Evolutionary conservation across 2,888 invertebrate species (phyloP), one percentile per base, ranked within the genome.

Genomic region (Drosophila silvestris): DNA sequence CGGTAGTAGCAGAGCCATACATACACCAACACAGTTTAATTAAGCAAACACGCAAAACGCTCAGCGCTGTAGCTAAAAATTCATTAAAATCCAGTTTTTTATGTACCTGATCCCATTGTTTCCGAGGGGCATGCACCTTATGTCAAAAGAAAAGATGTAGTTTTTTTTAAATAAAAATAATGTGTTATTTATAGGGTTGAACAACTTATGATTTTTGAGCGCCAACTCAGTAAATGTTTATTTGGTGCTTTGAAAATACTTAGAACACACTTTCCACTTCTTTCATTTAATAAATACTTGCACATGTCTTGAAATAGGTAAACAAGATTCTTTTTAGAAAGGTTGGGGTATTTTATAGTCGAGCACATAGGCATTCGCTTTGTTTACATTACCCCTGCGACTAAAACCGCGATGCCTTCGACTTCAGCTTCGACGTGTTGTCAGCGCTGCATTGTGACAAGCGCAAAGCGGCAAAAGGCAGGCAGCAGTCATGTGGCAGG

Each of bases 51-150:
- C 73, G 75, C 70, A 77, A 73, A 74, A 66, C 76, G 77, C 72
- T 75, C 76, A 75, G 61, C 74, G 74, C 65, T 84, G 88, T 59
- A 90, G 91, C 76, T 83, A 89, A 81, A 90, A 85, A 89, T 81
- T 74, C 77, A 89, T 85, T 81, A 83, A 89, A 81, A 77, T 63
- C 83, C 78, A 66, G 58, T 50, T 74, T 80, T 59, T 56, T 37
- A 22, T 59, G 58, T 56, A 65, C 54, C 72, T 33, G 28, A 54
- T 19, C 33, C 5, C 9, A 41, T 51, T 41, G 37, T 50, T 50
- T 7, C 10, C 16, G 2, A 3, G 16, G 61, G 58, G 54, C 39
- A 50, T 56, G 33, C 33, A 28, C 22, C 22, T 19, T 39, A 30
- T n/a, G 39, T 67, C 5, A 26, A n/a, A 44, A 30, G 19, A 16